Evolutionary conservation across 1,140 invertebrate genomes (phyloP).

Genomic region (Lepidurus arcticus): DNA sequence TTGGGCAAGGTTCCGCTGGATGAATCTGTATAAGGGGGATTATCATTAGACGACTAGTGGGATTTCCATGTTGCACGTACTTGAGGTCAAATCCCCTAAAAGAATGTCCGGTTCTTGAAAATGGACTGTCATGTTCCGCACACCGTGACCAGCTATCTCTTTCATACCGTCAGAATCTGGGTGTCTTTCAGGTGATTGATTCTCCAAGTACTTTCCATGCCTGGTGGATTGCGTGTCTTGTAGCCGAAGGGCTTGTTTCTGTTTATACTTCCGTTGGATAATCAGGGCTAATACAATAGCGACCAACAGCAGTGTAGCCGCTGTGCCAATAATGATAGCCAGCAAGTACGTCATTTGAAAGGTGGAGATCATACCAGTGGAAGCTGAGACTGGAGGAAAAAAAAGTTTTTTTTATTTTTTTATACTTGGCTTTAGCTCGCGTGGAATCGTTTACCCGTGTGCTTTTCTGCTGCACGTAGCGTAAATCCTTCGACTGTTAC

Average conservation of each 20-base stretch:
- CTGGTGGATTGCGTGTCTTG: not conserved
- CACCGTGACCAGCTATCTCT: not conserved
- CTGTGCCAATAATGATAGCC: not conserved
- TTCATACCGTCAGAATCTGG: not conserved
- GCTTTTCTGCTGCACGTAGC: slow-evolving; percentile 72
- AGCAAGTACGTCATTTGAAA: not conserved
- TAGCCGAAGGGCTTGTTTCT: not conserved
- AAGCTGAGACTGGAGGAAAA: not conserved
- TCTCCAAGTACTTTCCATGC: not conserved
- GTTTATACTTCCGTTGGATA: not conserved
- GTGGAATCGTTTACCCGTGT: slow-evolving; percentile 57
- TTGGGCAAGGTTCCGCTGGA: not conserved
- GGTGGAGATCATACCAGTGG: not conserved
- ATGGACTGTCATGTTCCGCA: not conserved
- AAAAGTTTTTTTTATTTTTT: not conserved
- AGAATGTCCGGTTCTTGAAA: slow-evolving; percentile 1
- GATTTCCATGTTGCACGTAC: not conserved
- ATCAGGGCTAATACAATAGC: not conserved
- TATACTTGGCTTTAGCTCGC: not conserved
- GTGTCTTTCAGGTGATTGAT: not conserved
- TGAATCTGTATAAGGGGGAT: not conserved
- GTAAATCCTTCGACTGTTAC: slow-evolving; percentile 68
- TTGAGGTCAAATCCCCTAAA: not conserved
- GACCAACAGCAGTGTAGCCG: not conserved
- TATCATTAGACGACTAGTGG: not conserved